A percentile compares a stretch with the other conserved stretches of the same genome.
Evolutionary conservation across 2,888 invertebrate genomes (phyloP).

Genomic region (Erebia epiphron): DNA sequence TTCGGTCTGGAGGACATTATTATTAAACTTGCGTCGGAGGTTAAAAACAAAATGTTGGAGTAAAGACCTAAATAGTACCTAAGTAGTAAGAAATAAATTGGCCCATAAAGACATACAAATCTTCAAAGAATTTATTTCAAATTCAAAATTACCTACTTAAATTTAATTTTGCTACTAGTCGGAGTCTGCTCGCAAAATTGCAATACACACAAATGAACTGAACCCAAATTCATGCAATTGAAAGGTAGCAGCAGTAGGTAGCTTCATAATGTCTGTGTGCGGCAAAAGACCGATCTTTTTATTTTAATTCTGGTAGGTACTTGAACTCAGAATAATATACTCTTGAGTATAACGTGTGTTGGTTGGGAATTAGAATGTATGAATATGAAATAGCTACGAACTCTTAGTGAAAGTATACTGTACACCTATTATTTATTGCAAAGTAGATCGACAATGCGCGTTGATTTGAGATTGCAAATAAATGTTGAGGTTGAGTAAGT

Average conservation of each 20-base stretch:
- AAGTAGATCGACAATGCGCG: no score
- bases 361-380: not conserved
- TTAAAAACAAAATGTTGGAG: no score
- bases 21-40: no score
- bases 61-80: no score
- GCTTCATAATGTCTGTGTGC: not conserved
- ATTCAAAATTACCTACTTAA: not conserved
- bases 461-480: not conserved
- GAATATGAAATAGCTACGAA: not conserved
- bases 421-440: no score
- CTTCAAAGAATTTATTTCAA: not conserved
- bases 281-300: conserved; percentile 10
- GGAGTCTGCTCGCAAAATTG: conserved; percentile 11
- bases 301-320: not conserved
- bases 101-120: not conserved
- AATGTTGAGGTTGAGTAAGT: not conserved
- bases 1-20: no score
- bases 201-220: conserved; percentile 1
- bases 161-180: not conserved
- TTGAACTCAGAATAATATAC: not conserved
- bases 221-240: conserved; percentile 22
- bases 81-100: not conserved
- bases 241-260: not conserved
- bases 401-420: no score
- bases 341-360: not conserved